phyloP scores from a whole-genome alignment of 2,797 vertebrate species.

The Onychomys leucogaster region DNA sequence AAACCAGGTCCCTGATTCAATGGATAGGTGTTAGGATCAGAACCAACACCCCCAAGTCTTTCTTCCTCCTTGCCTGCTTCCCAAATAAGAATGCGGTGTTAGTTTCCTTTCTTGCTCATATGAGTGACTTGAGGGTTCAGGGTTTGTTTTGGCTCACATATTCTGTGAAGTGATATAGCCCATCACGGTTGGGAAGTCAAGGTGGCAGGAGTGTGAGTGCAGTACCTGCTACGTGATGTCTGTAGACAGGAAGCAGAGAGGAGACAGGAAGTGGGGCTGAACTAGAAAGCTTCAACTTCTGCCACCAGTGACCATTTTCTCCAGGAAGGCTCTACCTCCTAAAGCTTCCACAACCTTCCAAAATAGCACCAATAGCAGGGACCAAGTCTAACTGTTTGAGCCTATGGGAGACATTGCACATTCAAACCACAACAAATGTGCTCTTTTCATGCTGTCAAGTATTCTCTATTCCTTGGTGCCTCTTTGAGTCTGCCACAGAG shows the following conservation, averaged over 20 bases:
- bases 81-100: not conserved
- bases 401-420: not conserved
- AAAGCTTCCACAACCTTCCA: not conserved
- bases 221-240: too few relatives aligned
- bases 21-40: not conserved
- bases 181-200: not conserved
- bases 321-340: too few relatives aligned
- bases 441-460: not conserved
- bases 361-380: not conserved
- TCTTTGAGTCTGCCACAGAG: not conserved
- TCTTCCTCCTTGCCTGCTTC: not conserved
- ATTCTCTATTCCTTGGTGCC: not conserved
- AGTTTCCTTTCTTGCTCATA: not conserved
- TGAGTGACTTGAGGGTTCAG: not conserved
- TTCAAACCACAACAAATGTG: not conserved
- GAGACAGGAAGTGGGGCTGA: not conserved
- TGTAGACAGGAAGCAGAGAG: not conserved
- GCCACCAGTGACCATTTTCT: not conserved
- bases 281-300: not conserved
- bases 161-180: not conserved
- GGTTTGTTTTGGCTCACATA: not conserved
- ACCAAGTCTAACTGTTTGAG: too few relatives aligned
- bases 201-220: not conserved
- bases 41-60: not conserved
- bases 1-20: too few relatives aligned